Conservation (phyloP, 2,113 vertebrate genomes). For the Eptesicus fuscus region DNA sequence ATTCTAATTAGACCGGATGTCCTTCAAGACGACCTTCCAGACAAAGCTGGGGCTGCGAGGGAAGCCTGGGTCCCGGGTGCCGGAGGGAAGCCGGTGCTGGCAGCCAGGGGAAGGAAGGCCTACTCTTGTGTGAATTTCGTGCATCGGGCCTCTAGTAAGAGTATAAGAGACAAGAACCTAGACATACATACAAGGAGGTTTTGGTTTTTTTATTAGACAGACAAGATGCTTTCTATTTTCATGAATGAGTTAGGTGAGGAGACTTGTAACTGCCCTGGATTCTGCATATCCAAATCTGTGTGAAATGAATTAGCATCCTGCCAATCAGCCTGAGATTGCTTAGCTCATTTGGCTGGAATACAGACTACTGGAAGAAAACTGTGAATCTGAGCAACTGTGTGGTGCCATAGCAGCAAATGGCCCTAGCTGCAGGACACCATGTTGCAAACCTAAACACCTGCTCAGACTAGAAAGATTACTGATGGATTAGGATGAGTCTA, state of each 20-base stretch:
- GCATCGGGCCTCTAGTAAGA: no score
- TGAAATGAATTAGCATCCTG: background rate
- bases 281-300: background rate
- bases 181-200: background rate
- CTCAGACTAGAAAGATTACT: background rate
- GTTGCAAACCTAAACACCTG: background rate
- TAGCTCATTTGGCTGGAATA: constrained; percentile 39
- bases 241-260: constrained; percentile 11
- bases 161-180: background rate
- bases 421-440: background rate
- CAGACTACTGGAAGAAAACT: background rate
- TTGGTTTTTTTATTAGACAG: background rate
- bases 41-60: no score
- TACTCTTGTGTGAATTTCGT: no score
- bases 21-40: no score
- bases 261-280: background rate
- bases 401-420: constrained; percentile 21
- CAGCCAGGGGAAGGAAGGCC: no score
- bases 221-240: background rate
- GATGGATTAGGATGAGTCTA: background rate
- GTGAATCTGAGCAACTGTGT: background rate
- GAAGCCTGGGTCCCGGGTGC: no score
- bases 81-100: no score
- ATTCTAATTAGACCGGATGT: no score
- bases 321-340: background rate